Evolutionary conservation across 2,888 invertebrate genomes (phyloP).

Genomic region (Cataglyphis albicans): DNA sequence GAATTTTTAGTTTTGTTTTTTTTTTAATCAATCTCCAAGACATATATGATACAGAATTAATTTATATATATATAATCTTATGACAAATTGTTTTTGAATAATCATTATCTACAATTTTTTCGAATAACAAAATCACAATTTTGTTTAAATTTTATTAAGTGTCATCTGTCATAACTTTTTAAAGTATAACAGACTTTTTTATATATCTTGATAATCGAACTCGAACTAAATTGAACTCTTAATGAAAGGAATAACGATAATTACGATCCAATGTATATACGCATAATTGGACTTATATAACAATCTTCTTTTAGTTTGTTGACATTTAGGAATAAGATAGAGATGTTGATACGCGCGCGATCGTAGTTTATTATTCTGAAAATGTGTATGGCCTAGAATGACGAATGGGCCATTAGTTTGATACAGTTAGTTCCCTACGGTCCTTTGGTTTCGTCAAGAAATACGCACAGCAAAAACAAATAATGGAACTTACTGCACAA

Average conservation of each 20-base stretch:
- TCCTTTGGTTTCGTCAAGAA: conserved; percentile 4
- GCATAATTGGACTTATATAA: background rate
- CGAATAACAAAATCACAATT: background rate
- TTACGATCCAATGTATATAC: background rate
- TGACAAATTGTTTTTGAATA: background rate
- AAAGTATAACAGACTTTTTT: background rate
- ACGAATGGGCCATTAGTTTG: background rate
- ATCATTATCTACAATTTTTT: background rate
- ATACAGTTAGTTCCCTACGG: background rate
- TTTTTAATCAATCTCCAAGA: background rate
- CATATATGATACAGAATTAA: background rate
- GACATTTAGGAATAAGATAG: conserved; percentile 16
- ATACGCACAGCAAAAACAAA: background rate
- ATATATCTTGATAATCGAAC: background rate
- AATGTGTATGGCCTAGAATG: conserved; percentile 24
- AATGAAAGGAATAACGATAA: conserved; percentile 1
- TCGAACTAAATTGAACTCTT: background rate
- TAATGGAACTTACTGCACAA: conserved; percentile 14
- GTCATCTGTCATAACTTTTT: background rate
- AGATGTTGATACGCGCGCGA: conserved; percentile 3
- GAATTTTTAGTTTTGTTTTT: background rate
- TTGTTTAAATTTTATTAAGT: background rate
- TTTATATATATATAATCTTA: background rate
- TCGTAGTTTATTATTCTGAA: conserved; percentile 34
- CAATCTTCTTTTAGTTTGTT: background rate